These are phyloP conservation scores for Salminus brasiliensis DNA, from an alignment of 2,113 vertebrate genomes.

Conservation along the genomic window DNA sequence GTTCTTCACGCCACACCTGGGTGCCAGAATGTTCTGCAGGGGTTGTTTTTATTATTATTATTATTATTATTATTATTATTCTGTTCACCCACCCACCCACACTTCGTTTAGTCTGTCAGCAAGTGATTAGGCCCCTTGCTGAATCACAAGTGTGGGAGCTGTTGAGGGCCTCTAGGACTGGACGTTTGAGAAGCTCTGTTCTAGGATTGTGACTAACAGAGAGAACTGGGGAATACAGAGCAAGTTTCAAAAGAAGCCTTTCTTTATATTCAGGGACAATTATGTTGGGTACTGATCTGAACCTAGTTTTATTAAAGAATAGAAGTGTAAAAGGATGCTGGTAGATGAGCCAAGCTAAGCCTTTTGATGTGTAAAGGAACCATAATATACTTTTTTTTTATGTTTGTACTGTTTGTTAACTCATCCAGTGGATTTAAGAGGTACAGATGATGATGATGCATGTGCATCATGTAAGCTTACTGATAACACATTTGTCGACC, in stretches of 20 bases:
- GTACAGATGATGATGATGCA: not conserved
- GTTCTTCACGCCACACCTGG: not conserved
- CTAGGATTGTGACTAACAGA: not conserved
- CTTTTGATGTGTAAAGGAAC: not conserved
- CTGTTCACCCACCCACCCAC: not conserved
- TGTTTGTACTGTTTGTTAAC: not conserved
- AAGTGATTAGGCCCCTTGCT: not conserved
- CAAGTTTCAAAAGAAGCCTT: conserved; percentile 6
- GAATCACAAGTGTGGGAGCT: not conserved
- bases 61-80: no score
- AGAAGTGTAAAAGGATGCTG: not conserved
- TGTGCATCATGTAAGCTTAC: not conserved
- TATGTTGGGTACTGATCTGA: not conserved
- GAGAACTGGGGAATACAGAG: not conserved
- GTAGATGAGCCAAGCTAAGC: not conserved
- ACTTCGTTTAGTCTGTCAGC: not conserved
- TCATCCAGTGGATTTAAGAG: not conserved
- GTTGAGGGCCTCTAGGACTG: not conserved
- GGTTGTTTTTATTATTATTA: not conserved
- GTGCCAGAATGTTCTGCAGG: not conserved
- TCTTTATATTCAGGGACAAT: conserved; percentile 3
- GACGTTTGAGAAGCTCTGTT: not conserved
- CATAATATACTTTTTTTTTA: not conserved
- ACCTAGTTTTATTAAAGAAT: conserved; percentile 3
- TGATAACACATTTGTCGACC: not conserved